Conservation (phyloP, 1,140 invertebrate species). For the Cyclina sinensis region DNA sequence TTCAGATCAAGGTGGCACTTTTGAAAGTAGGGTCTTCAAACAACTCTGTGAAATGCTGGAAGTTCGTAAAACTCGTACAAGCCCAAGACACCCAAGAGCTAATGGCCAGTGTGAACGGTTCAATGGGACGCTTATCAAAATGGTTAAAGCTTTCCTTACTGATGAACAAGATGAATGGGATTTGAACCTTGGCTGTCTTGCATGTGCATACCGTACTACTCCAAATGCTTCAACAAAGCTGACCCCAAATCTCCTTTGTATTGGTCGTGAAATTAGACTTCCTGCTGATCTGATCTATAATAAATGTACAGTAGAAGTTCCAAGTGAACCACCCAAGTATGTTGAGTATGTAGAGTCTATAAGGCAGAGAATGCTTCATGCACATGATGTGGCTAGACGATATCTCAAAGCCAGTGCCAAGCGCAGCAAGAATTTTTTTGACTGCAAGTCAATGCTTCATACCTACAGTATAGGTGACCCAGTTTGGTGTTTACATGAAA, state of each 20-base stretch:
- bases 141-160: slow-evolving; percentile 74
- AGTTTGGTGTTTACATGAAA: neutral
- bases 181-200: slow-evolving; percentile 58
- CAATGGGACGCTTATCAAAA: slow-evolving; percentile 75
- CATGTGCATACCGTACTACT: slow-evolving; percentile 58
- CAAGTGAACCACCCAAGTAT: neutral
- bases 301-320: slow-evolving; percentile 11
- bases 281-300: slow-evolving; percentile 24
- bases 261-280: slow-evolving; percentile 68
- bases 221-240: slow-evolving; percentile 48
- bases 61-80: slow-evolving; percentile 54
- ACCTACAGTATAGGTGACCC: slow-evolving; percentile 6
- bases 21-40: slow-evolving; percentile 65
- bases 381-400: slow-evolving; percentile 39
- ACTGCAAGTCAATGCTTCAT: slow-evolving; percentile 5
- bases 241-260: slow-evolving; percentile 70
- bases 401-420: neutral
- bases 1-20: slow-evolving; percentile 61
- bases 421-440: neutral
- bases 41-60: slow-evolving; percentile 55
- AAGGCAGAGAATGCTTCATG: neutral
- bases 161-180: slow-evolving; percentile 71
- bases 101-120: slow-evolving; percentile 76
- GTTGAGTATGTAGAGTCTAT: neutral
- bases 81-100: slow-evolving; percentile 54